Base-by-base conservation (phyloP, 37 sponge, comb jelly and placozoan genomes). In the Corticium candelabrum region DNA sequence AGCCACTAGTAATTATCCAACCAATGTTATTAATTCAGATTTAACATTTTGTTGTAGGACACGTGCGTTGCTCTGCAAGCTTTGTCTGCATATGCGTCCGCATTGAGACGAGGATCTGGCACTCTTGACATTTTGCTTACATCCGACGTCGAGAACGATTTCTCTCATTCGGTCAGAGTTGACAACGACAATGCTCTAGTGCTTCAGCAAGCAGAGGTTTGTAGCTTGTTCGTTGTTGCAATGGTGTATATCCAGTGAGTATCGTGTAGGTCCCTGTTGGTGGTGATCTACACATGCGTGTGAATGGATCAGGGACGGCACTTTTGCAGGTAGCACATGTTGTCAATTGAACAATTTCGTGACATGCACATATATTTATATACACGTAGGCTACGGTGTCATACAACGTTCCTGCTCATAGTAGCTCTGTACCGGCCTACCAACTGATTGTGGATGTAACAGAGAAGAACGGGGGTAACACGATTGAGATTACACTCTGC, bases 111-210 rank as follows among this genome's bases (percentile, higher is more conserved):
- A 11, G 62, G 62, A 50, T 27, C 15, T 21, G 62, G 62, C 11
- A 11, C 11, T 11, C 21, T 70, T 5, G 36, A 7, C 36, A 34
- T 70, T 4, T 5, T 34, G 36, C 5, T 70, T 5, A 29, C 33
- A 7, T 4, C 73, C 33, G 33, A 5, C 35, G 73, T 4, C 5
- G 73, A 4, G 5, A 30, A 7, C 29, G 36, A 7, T 7, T 70
- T 70, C 73, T 29, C 73, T 30, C 73, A 70, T 4, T 35, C 73
- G 73, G 5, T 70, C 36, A 34, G 35, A 30, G 73, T 70, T 4
- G 21, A 70, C 73, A 70, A 15, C 21, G 73, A 30, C 35, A 70
- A 70, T 70, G 5, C 73, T 7, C 31, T 70, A 5, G 73, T 70
- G 5, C 73, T 70, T 4, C 73, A 70, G 73, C 73, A 70, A 15